phyloP scores from a whole-genome alignment of 2,888 invertebrate genomes.

The Drosophila sordidula region DNA sequence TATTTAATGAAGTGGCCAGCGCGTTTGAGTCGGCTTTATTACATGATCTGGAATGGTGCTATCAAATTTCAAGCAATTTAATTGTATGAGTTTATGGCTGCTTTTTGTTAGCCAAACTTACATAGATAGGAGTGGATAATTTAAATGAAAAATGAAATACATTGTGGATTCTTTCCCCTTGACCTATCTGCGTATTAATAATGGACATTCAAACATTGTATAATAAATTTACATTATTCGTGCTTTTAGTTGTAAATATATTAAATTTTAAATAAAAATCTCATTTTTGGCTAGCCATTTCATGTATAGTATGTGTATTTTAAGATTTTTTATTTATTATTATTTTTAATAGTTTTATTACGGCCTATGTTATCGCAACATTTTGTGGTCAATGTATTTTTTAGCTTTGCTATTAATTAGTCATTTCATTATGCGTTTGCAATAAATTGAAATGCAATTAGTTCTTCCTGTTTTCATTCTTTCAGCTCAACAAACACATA shows the following conservation, averaged over 20 bases:
- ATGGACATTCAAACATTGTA: not conserved
- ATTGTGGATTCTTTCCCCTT: constrained; percentile 6
- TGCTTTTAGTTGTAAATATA: not conserved
- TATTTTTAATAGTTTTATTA: not conserved
- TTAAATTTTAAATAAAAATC: not conserved
- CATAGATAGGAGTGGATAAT: not conserved
- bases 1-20: constrained; percentile 69
- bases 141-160: constrained; percentile 13
- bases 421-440: too few species aligned
- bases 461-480: not conserved
- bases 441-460: too few species aligned
- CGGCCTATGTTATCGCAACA: not conserved
- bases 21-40: constrained; percentile 44
- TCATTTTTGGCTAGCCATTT: not conserved
- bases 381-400: not conserved
- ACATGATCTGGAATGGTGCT: constrained; percentile 22
- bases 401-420: not conserved
- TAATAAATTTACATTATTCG: constrained; percentile 1
- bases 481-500: not conserved
- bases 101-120: constrained; percentile 3
- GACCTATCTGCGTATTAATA: constrained; percentile 21
- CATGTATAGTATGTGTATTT: not conserved
- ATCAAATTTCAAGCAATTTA: constrained; percentile 63
- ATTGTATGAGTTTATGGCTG: constrained; percentile 33
- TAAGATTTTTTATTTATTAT: not conserved